Conservation (phyloP, 2,888 invertebrate genomes). For the Dusona sp. region DNA sequence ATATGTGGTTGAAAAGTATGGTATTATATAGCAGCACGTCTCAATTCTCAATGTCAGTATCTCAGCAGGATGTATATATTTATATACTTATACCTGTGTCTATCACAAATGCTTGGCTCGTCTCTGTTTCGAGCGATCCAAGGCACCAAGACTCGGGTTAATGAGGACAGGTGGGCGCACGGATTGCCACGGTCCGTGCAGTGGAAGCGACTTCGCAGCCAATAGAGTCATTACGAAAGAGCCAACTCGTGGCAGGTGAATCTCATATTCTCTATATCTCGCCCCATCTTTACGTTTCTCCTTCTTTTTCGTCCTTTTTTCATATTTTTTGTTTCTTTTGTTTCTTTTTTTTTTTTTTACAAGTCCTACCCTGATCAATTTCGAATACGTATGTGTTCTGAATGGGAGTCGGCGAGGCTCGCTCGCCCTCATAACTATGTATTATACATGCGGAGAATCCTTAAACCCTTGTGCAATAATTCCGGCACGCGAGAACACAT, state of each 20-base stretch:
- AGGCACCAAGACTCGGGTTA: constrained; percentile 51
- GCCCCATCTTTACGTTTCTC: constrained; percentile 31
- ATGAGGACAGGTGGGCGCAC: constrained; percentile 74
- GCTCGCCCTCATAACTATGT: constrained; percentile 18
- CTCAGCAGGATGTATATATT: constrained; percentile 22
- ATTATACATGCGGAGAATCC: not conserved
- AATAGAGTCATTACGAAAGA: constrained; percentile 77
- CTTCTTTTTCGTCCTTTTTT: constrained; percentile 12
- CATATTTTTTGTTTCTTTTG: not conserved
- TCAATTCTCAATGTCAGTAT: constrained; percentile 40
- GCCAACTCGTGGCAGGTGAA: constrained; percentile 74
- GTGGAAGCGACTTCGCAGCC: constrained; percentile 48
- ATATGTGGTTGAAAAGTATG: constrained; percentile 24
- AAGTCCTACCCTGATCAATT: constrained; percentile 15
- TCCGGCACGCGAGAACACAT: constrained; percentile 55
- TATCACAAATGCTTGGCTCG: constrained; percentile 32
- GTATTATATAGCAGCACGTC: constrained; percentile 35
- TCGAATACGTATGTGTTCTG: not conserved
- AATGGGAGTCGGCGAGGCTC: not conserved
- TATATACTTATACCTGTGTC: constrained; percentile 18
- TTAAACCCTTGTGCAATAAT: constrained; percentile 35
- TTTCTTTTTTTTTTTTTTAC: constrained; percentile 19
- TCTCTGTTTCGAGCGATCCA: constrained; percentile 47
- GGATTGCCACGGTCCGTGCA: constrained; percentile 52
- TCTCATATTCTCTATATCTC: constrained; percentile 59